These are phyloP conservation scores for Catharus fuscescens DNA, from an alignment of 2,113 vertebrate genomes.

Conservation along the genomic window DNA sequence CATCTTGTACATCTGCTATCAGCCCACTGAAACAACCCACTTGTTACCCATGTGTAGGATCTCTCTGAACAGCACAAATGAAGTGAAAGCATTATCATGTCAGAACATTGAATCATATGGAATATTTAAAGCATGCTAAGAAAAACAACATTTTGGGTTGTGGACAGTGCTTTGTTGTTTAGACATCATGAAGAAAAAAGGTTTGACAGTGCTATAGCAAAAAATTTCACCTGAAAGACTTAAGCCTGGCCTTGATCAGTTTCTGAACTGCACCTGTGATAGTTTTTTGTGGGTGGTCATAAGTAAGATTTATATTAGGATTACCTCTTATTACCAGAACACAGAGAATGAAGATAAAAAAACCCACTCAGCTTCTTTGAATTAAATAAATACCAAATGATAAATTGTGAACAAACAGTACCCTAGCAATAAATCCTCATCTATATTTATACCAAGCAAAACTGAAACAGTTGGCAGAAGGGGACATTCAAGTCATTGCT, in stretches of 20 bases:
- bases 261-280: not conserved
- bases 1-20: not conserved
- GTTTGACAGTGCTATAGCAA: not conserved
- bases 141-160: not conserved
- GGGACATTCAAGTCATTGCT: not conserved
- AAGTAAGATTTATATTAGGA: not conserved
- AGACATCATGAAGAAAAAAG: not conserved
- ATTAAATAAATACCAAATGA: not conserved
- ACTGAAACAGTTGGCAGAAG: not conserved
- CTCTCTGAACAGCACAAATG: not conserved
- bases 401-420: not conserved
- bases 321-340: not conserved
- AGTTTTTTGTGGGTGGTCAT: not conserved
- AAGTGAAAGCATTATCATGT: not conserved
- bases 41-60: accelerated
- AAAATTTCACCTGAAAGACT: not conserved
- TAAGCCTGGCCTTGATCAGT: not conserved
- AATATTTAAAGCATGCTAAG: not conserved
- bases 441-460: not conserved
- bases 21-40: not conserved
- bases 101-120: not conserved
- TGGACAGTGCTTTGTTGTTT: not conserved
- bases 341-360: not conserved
- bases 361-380: not conserved
- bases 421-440: not conserved